phyloP scores from a whole-genome alignment of 2,113 vertebrate genomes.

The Chloropsis cyanopogon region DNA sequence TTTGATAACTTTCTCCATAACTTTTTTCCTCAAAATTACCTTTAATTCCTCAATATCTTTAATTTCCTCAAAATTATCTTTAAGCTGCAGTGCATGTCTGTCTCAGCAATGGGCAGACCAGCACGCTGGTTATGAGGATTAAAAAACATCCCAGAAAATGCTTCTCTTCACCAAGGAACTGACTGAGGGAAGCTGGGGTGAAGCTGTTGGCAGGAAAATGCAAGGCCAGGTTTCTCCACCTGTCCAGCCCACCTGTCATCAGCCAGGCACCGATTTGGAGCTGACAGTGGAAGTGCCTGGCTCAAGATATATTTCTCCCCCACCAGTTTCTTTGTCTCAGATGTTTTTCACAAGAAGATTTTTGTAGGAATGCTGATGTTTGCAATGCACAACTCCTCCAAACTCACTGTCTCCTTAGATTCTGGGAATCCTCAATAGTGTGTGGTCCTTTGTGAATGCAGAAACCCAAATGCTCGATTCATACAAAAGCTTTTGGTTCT shows the following conservation, averaged over 20 bases:
- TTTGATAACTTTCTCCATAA: neutral
- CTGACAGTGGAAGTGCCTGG: neutral
- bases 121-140: accelerated
- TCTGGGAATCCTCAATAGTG: neutral
- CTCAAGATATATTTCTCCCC: neutral
- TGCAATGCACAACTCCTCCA: neutral
- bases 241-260: neutral
- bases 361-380: neutral
- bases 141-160: neutral
- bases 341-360: neutral
- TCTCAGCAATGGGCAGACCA: neutral
- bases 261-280: neutral
- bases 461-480: neutral
- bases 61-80: neutral
- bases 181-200: neutral
- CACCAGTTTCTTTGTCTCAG: accelerated
- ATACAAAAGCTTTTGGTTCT: neutral
- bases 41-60: neutral
- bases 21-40: neutral
- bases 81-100: neutral
- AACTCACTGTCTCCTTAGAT: neutral
- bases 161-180: neutral
- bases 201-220: neutral
- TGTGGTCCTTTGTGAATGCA: neutral
- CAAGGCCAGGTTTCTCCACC: neutral